These are phyloP conservation scores for Agelas oroides DNA, from an alignment of 37 sponge, comb jelly and placozoan genomes.

Conservation along the genomic window DNA sequence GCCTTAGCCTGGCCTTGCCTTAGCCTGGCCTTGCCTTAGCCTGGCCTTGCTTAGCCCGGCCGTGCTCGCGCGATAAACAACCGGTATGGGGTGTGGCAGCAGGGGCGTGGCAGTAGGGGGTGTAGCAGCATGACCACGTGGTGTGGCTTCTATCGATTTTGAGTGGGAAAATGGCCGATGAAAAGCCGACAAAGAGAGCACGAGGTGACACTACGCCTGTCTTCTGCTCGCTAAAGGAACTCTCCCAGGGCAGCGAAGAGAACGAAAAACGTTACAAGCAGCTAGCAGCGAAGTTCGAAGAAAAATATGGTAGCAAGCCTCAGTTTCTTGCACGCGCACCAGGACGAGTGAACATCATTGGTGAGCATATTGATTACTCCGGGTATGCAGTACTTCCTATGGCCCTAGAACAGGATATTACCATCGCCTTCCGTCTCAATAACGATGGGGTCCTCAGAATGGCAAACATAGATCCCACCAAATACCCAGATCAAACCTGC, in stretches of 20 bases:
- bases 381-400: constrained; percentile 98
- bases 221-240: constrained; percentile 40
- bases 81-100: no score
- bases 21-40: no score
- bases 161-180: constrained; percentile 7
- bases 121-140: no score
- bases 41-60: no score
- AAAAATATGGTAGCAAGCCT: constrained; percentile 57
- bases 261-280: constrained; percentile 61
- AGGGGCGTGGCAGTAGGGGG: no score
- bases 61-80: no score
- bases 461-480: constrained; percentile 39
- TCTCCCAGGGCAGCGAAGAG: constrained; percentile 53
- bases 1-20: no score
- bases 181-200: constrained; percentile 16
- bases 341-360: constrained; percentile 98
- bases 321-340: constrained; percentile 88
- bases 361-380: constrained; percentile 98
- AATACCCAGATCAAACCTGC: constrained; percentile 45
- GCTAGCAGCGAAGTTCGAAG: constrained; percentile 47
- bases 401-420: constrained; percentile 90
- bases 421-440: constrained; percentile 59
- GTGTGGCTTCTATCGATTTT: no score
- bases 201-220: constrained; percentile 40
- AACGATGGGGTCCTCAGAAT: constrained; percentile 27